Evolutionary conservation across 2,888 invertebrate genomes (phyloP).

Genomic region (Drosophila mayaguana): DNA sequence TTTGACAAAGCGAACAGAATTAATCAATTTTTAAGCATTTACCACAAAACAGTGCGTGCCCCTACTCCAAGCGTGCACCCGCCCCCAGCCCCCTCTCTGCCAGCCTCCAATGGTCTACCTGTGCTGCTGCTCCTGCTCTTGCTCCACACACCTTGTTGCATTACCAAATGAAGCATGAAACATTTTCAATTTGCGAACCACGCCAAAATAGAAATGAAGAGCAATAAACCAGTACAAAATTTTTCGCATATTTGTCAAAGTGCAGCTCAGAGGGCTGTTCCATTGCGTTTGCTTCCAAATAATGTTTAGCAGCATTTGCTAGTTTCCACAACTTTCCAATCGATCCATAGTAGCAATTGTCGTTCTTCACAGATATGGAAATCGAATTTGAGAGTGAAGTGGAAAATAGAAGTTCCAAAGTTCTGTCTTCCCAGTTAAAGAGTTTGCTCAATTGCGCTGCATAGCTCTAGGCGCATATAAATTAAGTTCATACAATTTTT

Average conservation of each 20-base stretch:
- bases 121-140: neutral
- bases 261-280: neutral
- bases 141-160: neutral
- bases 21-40: neutral
- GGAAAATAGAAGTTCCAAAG: neutral
- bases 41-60: neutral
- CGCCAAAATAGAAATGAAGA: neutral
- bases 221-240: neutral
- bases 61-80: neutral
- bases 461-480: too few relatives aligned
- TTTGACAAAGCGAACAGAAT: neutral
- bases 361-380: neutral
- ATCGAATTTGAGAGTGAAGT: too few relatives aligned
- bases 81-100: neutral
- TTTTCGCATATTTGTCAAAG: slow-evolving; percentile 5
- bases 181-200: slow-evolving; percentile 8
- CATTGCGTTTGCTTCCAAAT: too few relatives aligned
- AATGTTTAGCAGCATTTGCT: too few relatives aligned
- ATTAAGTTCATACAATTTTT: too few relatives aligned
- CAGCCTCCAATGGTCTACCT: neutral
- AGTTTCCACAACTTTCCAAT: neutral
- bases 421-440: neutral
- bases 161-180: neutral
- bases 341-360: neutral
- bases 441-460: neutral